Base-by-base conservation (phyloP, 2,113 vertebrate species). In the Cyrtonyx montezumae region DNA sequence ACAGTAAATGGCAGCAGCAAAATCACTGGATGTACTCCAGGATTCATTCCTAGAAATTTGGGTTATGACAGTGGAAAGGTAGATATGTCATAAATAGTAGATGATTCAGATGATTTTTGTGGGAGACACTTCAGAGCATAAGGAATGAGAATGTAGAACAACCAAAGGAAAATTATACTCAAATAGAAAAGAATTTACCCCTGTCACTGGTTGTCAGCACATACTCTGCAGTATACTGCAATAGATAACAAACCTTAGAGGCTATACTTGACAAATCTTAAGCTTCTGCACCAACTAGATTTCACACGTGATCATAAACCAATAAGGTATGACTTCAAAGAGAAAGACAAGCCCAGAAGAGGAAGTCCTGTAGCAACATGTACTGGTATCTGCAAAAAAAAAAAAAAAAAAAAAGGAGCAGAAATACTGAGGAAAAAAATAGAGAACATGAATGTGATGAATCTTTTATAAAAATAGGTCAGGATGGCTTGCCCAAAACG, bases 221-320 rank as follows among this genome's bases (percentile, higher is more conserved):
- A 25, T 66, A 58, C 67, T 87, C 55, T 62, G 67, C 53, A 45
- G 67, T 40, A 76, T 22, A 87, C 75, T 68, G 89, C 46, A 94
- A 85, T 36, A 87, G 81, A 89, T 87, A 71, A 82, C 75, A 94
- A 85, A 93, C 90, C 94, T 92, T 84, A 77, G 81, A 71, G 93
- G 75, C 84, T 87, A 79, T 84, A 91, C 84, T 76, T 95, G 91
- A 91, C 87, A 95, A 91, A 95, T 92, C 75, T 89, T 89, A 73
- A 87, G 79, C 55, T 90, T 89, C 68, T 87, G 71, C 55, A 85
- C 70, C 90, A 87, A 84, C 90, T 82, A 93, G 71, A 49, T 82
- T 94, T 89, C 0, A 0, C 75, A 59, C 75, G 63, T 79, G 87
- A 92, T 91, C 75, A 82, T 91, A 95, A 95, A 91, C 81, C 36